These are phyloP conservation scores for Actinostola sp. DNA, from an alignment of 92 coral and sea anemone genomes.

Conservation along the genomic window DNA sequence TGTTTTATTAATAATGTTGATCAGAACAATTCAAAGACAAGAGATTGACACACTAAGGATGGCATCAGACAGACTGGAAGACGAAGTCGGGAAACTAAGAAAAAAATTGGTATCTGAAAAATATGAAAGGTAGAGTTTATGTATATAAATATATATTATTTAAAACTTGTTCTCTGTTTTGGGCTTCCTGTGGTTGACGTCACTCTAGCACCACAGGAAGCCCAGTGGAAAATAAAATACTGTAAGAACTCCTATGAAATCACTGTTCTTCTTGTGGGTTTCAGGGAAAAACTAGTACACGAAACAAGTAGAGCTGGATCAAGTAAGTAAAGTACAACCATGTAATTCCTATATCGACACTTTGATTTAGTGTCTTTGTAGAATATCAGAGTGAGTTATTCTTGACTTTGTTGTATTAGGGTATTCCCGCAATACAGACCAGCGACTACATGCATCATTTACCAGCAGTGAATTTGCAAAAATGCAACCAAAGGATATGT, in stretches of 20 bases:
- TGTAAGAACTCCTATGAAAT: not conserved
- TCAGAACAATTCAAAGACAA: constrained; percentile 86
- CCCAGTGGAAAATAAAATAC: not conserved
- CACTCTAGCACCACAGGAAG: constrained; percentile 1
- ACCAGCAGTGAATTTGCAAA: constrained; percentile 86
- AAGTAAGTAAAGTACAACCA: constrained; percentile 40
- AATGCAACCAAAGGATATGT: constrained; percentile 84
- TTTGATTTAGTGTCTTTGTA: no score
- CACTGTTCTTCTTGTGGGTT: not conserved
- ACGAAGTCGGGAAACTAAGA: constrained; percentile 80
- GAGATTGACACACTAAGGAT: constrained; percentile 79
- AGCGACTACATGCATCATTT: constrained; percentile 81
- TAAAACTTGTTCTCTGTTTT: not conserved
- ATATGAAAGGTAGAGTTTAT: constrained; percentile 77
- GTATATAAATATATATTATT: not conserved
- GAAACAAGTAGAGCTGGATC: constrained; percentile 60
- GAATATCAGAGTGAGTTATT: no score
- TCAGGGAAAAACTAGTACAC: constrained; percentile 54
- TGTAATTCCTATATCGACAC: no score
- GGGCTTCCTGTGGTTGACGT: not conserved
- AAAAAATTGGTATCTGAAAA: constrained; percentile 90
- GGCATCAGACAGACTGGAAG: constrained; percentile 90
- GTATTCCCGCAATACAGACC: constrained; percentile 74
- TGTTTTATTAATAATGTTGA: no score
- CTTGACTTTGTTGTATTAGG: no score